Evolutionary conservation across 2,797 vertebrate species (phyloP).

Genomic region (Acanthis flammea): DNA sequence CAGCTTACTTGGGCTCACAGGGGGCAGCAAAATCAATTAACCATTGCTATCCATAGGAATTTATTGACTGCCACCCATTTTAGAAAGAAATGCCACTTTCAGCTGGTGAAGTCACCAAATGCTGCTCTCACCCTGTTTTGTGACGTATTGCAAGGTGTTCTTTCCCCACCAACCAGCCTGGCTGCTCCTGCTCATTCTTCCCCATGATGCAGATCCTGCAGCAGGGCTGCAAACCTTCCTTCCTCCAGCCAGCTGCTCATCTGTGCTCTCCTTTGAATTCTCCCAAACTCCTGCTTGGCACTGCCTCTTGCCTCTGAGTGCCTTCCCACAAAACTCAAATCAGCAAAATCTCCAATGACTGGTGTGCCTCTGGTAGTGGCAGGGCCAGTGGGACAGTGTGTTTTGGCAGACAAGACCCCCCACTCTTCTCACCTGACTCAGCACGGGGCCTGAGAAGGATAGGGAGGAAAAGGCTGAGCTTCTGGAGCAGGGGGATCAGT

Average conservation of each 20-base stretch:
- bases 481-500: background rate
- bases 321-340: background rate
- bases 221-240: background rate
- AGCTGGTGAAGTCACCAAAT: background rate
- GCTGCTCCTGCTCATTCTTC: background rate
- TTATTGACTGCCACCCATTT: constrained; percentile 57
- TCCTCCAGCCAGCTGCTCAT: background rate
- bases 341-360: background rate
- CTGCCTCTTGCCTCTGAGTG: background rate
- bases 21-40: constrained; percentile 71
- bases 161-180: background rate
- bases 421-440: background rate
- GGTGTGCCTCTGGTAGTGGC: background rate
- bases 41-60: constrained; percentile 49
- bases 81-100: constrained; percentile 39
- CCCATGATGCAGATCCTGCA: background rate
- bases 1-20: constrained; percentile 52
- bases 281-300: background rate
- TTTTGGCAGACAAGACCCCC: background rate
- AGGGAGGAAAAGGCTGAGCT: background rate
- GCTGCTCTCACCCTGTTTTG: background rate
- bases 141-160: background rate
- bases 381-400: background rate
- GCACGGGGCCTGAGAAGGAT: background rate
- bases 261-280: background rate